Base-by-base conservation (phyloP, 2,113 vertebrate species). In the Corythoichthys haematopterus region DNA sequence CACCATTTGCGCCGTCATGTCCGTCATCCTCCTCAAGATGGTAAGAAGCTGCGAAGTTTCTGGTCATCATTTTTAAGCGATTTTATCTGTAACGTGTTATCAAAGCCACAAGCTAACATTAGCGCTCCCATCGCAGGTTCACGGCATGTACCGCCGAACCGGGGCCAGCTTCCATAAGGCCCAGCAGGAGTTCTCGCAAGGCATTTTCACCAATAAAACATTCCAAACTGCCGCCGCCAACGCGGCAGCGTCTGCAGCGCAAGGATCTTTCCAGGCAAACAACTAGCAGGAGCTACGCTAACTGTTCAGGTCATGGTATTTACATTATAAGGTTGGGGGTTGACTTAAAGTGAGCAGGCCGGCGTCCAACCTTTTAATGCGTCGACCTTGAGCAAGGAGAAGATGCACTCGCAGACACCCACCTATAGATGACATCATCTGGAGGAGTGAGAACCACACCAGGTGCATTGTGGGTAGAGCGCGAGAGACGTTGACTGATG, bases 131-230 rank as follows among this genome's bases (percentile, higher is more conserved):
- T 56, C 67, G 35, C 84, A 98, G 97, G 95, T 96, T 51, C 97
- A 99, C 33, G 90, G 94, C 59, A 76, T 94, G 72, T 99, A 98
- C 63, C 95, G 97, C 14, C 92, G 92, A 48, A 95, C 96, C 0
- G 95, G 96, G 12, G 96, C 97, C 83, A 98, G 93, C 72, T 99
- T 99, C 91, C 94, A 96, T 37, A 94, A 96, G 80, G 97, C 96
- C 0, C 96, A 98, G 84, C 95, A 97, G 68, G 97, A 99, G 63
- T 95, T 99, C 70, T 98, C 97, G 15, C 95, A 98, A 75, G 97
- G 95, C 43, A 93, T 99, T 78, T 84, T 99, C 75, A 93, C 88
- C 88, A 99, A 77, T 85, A 91, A 94, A 61, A 87, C 85, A 71
- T 94, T 98, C 88, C 96, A 94, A 72, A 91, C 69, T 0, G 92